These are phyloP conservation scores for Morinoia aosen DNA, from an alignment of 2,888 invertebrate species.

Conservation along the genomic window DNA sequence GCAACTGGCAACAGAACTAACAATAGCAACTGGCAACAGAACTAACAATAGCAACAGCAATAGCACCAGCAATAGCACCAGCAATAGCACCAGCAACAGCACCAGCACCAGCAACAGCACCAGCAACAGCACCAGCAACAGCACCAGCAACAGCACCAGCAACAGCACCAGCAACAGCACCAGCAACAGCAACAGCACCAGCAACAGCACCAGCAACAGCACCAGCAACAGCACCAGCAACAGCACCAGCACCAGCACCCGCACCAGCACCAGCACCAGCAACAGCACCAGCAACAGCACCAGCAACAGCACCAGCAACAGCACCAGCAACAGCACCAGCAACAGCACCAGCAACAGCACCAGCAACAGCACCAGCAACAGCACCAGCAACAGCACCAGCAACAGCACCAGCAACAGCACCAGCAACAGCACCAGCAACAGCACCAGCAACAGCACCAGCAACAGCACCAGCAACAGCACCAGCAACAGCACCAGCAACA, in stretches of 20 bases:
- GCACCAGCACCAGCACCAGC: background rate
- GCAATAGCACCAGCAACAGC: too few relatives aligned
- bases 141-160: too few relatives aligned
- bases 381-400: too few relatives aligned
- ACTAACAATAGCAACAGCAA: background rate
- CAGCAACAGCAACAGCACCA: background rate
- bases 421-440: background rate
- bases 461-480: background rate
- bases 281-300: background rate
- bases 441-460: background rate
- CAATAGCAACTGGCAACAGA: too few relatives aligned
- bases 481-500: background rate
- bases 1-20: too few relatives aligned
- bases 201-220: background rate
- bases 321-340: too few relatives aligned
- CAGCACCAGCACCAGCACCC: background rate
- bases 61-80: background rate
- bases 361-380: too few relatives aligned
- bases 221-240: background rate
- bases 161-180: background rate
- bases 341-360: too few relatives aligned
- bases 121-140: too few relatives aligned
- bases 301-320: too few relatives aligned
- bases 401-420: background rate
- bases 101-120: too few relatives aligned